These are phyloP conservation scores for Paradisaea rubra DNA, from an alignment of 2,113 vertebrate species.

Conservation along the genomic window DNA sequence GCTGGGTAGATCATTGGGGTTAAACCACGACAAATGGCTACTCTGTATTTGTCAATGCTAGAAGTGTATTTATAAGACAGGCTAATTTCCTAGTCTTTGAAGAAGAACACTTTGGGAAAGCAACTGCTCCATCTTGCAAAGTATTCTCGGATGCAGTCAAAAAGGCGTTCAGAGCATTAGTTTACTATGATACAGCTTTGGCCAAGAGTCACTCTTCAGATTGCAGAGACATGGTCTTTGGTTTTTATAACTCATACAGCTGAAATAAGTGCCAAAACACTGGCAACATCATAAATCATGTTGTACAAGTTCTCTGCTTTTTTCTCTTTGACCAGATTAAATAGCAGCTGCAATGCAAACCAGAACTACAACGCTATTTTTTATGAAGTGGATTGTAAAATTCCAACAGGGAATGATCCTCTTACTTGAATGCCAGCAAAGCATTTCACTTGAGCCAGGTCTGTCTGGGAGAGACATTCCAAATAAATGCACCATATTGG, in stretches of 20 bases:
- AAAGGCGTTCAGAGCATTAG: not conserved
- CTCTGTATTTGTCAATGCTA: not conserved
- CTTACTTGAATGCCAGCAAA: not conserved
- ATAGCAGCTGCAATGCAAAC: not conserved
- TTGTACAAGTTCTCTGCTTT: not conserved
- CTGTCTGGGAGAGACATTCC: not conserved
- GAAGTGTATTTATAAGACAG: not conserved
- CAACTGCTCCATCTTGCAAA: constrained; percentile 2
- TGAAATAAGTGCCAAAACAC: not conserved
- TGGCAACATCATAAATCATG: not conserved
- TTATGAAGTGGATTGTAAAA: not conserved
- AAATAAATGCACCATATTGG: not conserved
- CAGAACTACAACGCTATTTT: not conserved
- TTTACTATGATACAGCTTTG: not conserved
- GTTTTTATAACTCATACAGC: not conserved
- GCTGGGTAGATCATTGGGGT: not conserved
- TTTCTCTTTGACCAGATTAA: not conserved
- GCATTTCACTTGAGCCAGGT: not conserved
- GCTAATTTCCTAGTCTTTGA: not conserved
- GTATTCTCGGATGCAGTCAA: not conserved
- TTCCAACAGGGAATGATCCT: not conserved
- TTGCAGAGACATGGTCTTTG: not conserved
- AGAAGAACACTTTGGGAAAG: not conserved
- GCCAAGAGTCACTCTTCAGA: not conserved
- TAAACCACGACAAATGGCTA: not conserved